A percentile compares a stretch with the other conserved stretches of the same genome.
Conservation (phyloP, 2,797 vertebrate species). For the Falco concolor region DNA sequence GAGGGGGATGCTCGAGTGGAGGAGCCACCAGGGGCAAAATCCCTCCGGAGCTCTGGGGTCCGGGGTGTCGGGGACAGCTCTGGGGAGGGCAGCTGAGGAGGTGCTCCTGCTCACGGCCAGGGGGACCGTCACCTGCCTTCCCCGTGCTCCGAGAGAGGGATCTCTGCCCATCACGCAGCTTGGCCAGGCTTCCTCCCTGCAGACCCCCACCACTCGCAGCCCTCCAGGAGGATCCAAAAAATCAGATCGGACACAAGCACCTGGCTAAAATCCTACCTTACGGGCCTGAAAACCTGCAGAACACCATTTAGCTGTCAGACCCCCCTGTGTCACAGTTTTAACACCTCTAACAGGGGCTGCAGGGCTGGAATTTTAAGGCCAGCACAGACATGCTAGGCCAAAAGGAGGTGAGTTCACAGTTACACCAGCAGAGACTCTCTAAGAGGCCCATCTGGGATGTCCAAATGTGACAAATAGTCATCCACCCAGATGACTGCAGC, state of each 20-base stretch:
- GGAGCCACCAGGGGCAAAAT: background rate
- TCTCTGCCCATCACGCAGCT: background rate
- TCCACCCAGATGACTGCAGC: background rate
- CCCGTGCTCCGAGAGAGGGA: no score
- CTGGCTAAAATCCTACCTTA: background rate
- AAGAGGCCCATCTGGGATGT: background rate
- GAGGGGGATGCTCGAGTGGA: background rate
- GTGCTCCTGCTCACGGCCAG: background rate
- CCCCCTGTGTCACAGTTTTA: background rate
- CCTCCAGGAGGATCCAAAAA: background rate
- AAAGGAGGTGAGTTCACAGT: background rate
- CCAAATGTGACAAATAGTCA: background rate
- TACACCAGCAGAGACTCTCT: background rate
- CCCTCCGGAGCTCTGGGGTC: background rate
- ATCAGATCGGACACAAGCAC: background rate
- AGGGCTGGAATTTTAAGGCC: background rate
- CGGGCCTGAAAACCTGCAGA: background rate
- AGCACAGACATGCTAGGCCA: background rate
- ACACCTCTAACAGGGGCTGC: background rate
- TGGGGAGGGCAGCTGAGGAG: background rate
- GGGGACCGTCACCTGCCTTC: background rate
- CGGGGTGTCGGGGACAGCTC: fast-evolving
- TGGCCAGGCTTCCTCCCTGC: background rate
- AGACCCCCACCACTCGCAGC: background rate
- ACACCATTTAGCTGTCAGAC: background rate